phyloP scores from a whole-genome alignment of 2,888 invertebrate genomes.

The Cistogaster globosa region DNA sequence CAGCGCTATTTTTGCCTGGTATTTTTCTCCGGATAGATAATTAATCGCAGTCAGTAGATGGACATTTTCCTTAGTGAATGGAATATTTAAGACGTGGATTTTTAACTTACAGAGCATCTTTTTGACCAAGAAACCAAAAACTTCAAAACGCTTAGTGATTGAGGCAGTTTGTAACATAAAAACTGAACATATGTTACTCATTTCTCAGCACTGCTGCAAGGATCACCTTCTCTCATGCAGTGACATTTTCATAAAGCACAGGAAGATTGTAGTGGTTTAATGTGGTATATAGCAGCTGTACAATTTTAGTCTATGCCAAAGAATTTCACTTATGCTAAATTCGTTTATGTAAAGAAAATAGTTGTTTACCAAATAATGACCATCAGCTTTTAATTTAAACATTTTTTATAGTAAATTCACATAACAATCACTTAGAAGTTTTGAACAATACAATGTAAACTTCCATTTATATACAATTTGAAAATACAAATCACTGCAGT shows the following conservation, averaged over 20 bases:
- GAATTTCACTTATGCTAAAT: conserved; percentile 2
- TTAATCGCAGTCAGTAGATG: too few relatives aligned
- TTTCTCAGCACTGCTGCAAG: neutral
- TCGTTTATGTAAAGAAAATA: neutral
- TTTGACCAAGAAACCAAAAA: too few relatives aligned
- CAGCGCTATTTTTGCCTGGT: too few relatives aligned
- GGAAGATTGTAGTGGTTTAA: conserved; percentile 8
- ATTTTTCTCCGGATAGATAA: too few relatives aligned
- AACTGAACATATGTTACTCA: too few relatives aligned
- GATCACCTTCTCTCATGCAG: neutral
- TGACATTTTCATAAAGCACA: conserved; percentile 7
- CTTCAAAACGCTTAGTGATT: too few relatives aligned
- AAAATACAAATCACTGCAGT: neutral
- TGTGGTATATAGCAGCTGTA: neutral
- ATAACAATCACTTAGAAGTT: neutral
- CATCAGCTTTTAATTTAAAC: neutral
- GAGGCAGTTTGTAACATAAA: too few relatives aligned
- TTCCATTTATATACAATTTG: neutral
- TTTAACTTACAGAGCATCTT: too few relatives aligned
- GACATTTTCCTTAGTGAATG: too few relatives aligned
- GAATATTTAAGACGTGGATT: too few relatives aligned
- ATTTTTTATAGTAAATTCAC: neutral
- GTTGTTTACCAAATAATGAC: conserved; percentile 5
- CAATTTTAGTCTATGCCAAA: neutral
- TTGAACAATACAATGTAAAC: neutral